Base-by-base conservation (phyloP, 1,140 invertebrate genomes). In the Tenebrio molitor region DNA sequence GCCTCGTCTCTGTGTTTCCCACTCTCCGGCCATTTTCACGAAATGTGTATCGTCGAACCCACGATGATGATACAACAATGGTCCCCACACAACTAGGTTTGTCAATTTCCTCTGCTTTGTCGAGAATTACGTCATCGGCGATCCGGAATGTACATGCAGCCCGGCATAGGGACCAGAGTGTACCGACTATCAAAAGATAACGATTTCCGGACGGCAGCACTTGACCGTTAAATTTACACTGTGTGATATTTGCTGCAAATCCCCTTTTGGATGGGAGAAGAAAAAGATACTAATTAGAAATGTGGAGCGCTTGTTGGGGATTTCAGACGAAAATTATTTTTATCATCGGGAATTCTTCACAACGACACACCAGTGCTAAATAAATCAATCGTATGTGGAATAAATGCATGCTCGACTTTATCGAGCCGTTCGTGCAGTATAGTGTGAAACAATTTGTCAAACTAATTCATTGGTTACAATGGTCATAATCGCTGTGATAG, bases 91-190 rank as follows among this genome's bases (percentile, higher is more conserved):
- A 64, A 64, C 7, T 36, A 16, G 58, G 58, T 64, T 64, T 64
- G 58, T 64, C 58, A 64, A 64, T 64, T 64, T 64, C 58, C 58
- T 64, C 15, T 36, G 23, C 34, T 64, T 64, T 64, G 58, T 64
- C 34, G 34, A 15, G 25, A 33, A 46, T 46, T 46, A 46, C 42
- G 42, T 46, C 42, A 46, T 46, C 42, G 15, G 15, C 16, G 42
- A 16, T 46, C 42, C 16, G 10, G 42, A 46, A 17, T 46, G 42
- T 46, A 17, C 42, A 46, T 19, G 16, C 16, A 46, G 14, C 16
- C 10, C 12, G 42, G 42, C 17, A 16, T 16, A 46, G 15, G 14
- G 42, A 46, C 16, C 5, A 3, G 42, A 15, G 15, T 46, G 14
- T 46, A 46, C 42, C 16, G 16, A 46, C 42, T 17, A 46, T 46